Evolutionary conservation across 1,140 invertebrate species (phyloP), one percentile per base, ranked within the genome.

Genomic region (Delia radicum): DNA sequence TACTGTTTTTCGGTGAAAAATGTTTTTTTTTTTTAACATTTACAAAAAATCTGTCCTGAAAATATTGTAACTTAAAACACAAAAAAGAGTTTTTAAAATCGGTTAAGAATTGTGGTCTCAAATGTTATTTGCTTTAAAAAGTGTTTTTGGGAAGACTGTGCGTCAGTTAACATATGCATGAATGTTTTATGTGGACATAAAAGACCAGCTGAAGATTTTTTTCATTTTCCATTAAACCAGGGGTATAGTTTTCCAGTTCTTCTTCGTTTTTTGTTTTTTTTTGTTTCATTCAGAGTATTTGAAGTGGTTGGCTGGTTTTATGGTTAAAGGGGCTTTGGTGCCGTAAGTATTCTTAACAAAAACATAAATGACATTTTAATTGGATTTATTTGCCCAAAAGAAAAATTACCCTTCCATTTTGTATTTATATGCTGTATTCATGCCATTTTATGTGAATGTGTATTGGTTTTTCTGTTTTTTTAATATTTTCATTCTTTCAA

Each of bases 341-440:
- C 29, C 65, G 29, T 69, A 69, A 69, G 65, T 33, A 69, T 31
- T 33, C 65, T 69, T 33, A 69, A 69, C 65, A 69, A 76, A 73
- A 76, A 75, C 77, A 80, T 62, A 74, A 74, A 74, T 74, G 73
- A 74, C 73, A 61, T 74, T 74, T 74, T 74, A 74, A 74, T 74
- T 74, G 73, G 73, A 74, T 74, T 74, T 63, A 61, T 74, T 74
- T 63, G 73, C 37, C 71, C 42, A 73, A 73, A 46, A 55, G 71
- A 73, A 73, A 73, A 73, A 73, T 73, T 73, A 55, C 31, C 65
- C 65, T 69, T 69, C 31, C 29, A 48, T n/a, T 48, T 73, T 27
- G 12, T n/a, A 42, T 27, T 46, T 48, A 10, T 73, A 33, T 12
- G 33, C 3, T 55, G 18, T 55, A 55, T 55, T 55, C 48, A 55